A percentile compares a stretch with the other conserved stretches of the same genome.
Evolutionary conservation across 2,888 invertebrate species (phyloP).

Genomic region (Apoderus coryli): DNA sequence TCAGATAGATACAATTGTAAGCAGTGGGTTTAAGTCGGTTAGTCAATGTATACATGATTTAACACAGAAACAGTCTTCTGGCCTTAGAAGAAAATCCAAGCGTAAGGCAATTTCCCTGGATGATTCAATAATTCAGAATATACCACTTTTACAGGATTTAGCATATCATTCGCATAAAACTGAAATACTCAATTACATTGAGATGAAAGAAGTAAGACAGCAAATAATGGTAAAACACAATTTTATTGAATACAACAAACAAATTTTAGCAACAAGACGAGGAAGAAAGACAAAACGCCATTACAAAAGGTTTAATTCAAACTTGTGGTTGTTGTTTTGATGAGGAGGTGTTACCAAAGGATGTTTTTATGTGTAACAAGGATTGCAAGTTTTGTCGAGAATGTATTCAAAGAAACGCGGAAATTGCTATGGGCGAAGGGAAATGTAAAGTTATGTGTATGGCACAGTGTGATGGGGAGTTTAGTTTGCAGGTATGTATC

Average conservation of each 20-base stretch:
- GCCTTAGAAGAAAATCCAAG: too few species aligned
- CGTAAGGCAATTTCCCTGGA: too few species aligned
- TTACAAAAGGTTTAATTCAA: background rate
- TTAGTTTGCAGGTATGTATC: slow-evolving; percentile 30
- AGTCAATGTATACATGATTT: too few species aligned
- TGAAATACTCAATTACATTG: background rate
- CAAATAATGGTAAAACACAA: too few species aligned
- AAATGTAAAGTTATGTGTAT: slow-evolving; percentile 34
- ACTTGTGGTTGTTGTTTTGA: slow-evolving; percentile 1
- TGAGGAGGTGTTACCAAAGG: slow-evolving; percentile 33
- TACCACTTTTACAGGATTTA: background rate
- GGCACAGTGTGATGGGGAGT: slow-evolving; percentile 26
- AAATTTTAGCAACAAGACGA: background rate
- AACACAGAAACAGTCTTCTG: too few species aligned
- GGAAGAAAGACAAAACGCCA: background rate
- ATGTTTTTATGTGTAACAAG: slow-evolving; percentile 29
- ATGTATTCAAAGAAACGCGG: slow-evolving; percentile 31
- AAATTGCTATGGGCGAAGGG: slow-evolving; percentile 31
- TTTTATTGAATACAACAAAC: too few species aligned
- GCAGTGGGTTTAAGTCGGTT: too few species aligned
- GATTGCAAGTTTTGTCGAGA: slow-evolving; percentile 34
- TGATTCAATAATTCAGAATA: background rate
- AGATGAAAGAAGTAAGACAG: too few species aligned
- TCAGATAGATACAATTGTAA: too few species aligned
- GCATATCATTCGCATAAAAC: background rate